Evolutionary conservation across 2,888 invertebrate genomes (phyloP), one percentile per base, ranked within the genome.

Genomic region (Caenorhabditis sinica): DNA sequence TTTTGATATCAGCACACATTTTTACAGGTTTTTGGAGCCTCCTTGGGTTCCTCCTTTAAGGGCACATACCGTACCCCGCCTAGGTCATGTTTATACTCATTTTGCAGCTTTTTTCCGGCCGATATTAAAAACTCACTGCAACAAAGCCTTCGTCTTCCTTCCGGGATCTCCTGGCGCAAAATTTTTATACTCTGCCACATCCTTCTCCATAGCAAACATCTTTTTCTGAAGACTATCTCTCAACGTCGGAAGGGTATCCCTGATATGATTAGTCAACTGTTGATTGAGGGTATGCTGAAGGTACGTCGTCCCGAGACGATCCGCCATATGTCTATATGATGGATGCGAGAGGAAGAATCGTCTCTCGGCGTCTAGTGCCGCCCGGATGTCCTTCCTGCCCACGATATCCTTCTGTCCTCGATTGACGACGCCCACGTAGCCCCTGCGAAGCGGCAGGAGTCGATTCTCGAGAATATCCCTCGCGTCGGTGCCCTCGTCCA

Each of bases 401-500:
- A 98, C 98, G 91, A 99, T 99, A 94, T 99, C 99, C 93, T 96
- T 97, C 94, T 99, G 99, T 91, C 98, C 97, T 90, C 89, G 95
- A 94, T 99, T 99, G 33, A 99, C 97, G 33, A 99, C 98, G 91
- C 99, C 99, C 92, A 99, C 97, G 93, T 99, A 99, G 11, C 98
- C 89, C 63, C 89, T 60, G 13, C 95, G 95, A 86, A 99, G 94
- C 1, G 98, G 97, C 90, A 99, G 94, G 87, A 98, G 94, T 93
- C 97, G 97, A 94, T 99, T 99, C 94, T 99, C 99, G 84, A 99
- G 95, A 90, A 99, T 96, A 90, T 99, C 99, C 75, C 97, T 95
- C 5, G 99, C 99, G 94, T 99, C 99, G 23, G 99, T 99, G 74
- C 99, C 99, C 93, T 99, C 98, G 93, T 99, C 99, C 98, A 99